Evolutionary conservation across 1,140 invertebrate genomes (phyloP).

Genomic region (Panonychus citri): DNA sequence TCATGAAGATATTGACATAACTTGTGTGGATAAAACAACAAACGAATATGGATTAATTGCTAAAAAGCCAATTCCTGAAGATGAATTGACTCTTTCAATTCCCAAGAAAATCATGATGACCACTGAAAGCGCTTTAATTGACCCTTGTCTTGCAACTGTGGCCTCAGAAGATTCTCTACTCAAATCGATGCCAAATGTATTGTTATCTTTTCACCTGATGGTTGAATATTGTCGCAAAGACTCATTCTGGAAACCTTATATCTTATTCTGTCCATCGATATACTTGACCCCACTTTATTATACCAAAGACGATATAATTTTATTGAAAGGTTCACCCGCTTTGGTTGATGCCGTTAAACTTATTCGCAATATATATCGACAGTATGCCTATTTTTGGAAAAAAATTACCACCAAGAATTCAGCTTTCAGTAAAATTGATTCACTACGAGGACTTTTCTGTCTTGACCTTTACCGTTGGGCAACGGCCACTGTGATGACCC

Average conservation of each 20-base stretch:
- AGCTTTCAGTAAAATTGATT: background rate
- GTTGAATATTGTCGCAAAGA: slow-evolving; percentile 44
- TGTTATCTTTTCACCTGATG: slow-evolving; percentile 55
- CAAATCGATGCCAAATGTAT: slow-evolving; percentile 67
- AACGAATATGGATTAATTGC: slow-evolving; percentile 50
- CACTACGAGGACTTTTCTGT: slow-evolving; percentile 19
- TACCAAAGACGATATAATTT: slow-evolving; percentile 44
- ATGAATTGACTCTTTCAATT: slow-evolving; percentile 45
- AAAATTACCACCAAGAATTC: slow-evolving; percentile 33
- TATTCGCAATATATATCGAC: slow-evolving; percentile 61
- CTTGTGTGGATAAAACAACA: slow-evolving; percentile 38
- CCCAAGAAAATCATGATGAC: slow-evolving; percentile 59
- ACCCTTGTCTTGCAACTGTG: slow-evolving; percentile 31
- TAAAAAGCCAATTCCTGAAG: slow-evolving; percentile 33
- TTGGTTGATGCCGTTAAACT: slow-evolving; percentile 56
- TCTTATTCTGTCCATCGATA: slow-evolving; percentile 51
- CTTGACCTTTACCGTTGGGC: slow-evolving; percentile 39
- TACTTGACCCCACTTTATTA: slow-evolving; percentile 76
- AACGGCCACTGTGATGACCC: slow-evolving; percentile 74
- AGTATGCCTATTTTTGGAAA: slow-evolving; percentile 76
- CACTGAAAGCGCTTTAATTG: slow-evolving; percentile 35
- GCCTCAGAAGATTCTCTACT: slow-evolving; percentile 48
- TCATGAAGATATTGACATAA: slow-evolving; percentile 38
- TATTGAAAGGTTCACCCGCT: slow-evolving; percentile 45
- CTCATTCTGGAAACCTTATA: slow-evolving; percentile 70